Percentiles rank a stretch among this genome's conserved stretches.
Evolutionary conservation across 2,888 invertebrate species (phyloP).

Genomic region (Drosophila lacicola): DNA sequence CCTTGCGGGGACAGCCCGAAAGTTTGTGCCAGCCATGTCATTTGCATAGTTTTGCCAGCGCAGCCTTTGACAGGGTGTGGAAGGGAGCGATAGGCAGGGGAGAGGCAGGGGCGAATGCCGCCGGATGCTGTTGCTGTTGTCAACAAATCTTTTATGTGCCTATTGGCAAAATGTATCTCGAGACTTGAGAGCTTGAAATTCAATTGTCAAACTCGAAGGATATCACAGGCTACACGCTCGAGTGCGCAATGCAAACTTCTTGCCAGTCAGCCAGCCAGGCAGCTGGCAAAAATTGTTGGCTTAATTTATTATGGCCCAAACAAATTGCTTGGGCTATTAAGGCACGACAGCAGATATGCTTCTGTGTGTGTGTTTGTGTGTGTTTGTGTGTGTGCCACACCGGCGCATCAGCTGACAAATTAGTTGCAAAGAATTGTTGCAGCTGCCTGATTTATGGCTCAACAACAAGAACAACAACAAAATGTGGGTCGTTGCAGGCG

Average conservation of each 20-base stretch:
- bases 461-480: constrained; percentile 13
- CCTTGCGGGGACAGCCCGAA: constrained; percentile 48
- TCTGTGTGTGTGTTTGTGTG: not conserved
- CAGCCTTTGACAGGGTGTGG: constrained; percentile 32
- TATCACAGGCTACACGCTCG: constrained; percentile 79
- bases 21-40: constrained; percentile 79
- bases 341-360: constrained; percentile 17
- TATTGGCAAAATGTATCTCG: constrained; percentile 71
- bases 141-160: constrained; percentile 80
- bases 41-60: constrained; percentile 68
- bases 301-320: constrained; percentile 70
- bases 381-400: constrained; percentile 25
- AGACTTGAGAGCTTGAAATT: constrained; percentile 56
- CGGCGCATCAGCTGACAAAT: constrained; percentile 66
- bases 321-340: constrained; percentile 58
- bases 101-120: constrained; percentile 4
- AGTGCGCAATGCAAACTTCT: constrained; percentile 46
- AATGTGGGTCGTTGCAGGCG: constrained; percentile 50
- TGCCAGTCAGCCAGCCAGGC: constrained; percentile 13
- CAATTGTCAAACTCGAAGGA: constrained; percentile 73
- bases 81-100: not conserved
- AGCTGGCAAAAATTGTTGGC: constrained; percentile 55
- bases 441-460: constrained; percentile 55
- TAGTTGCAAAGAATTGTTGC: constrained; percentile 56
- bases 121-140: constrained; percentile 69